Conservation (phyloP, 2,797 vertebrate genomes). For the Epinephelus coioides region DNA sequence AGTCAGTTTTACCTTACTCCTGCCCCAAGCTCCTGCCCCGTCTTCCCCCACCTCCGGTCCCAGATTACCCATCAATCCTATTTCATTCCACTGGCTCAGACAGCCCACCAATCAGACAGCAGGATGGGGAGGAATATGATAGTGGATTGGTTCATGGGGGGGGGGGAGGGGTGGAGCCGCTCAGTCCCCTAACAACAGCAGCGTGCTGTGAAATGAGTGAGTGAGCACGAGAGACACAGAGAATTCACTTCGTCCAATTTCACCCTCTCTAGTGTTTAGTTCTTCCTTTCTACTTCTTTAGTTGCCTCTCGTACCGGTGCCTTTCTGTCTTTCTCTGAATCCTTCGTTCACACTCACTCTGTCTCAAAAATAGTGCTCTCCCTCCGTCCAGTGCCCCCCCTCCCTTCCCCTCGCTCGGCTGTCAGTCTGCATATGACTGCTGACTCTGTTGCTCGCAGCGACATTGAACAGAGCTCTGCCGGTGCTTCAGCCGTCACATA, state of each 20-base stretch:
- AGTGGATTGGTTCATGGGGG: constrained; percentile 77
- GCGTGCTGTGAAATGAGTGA: constrained; percentile 77
- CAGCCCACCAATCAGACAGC: constrained; percentile 79
- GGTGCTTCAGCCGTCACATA: constrained; percentile 44
- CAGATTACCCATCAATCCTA: constrained; percentile 84
- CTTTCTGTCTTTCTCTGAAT: constrained; percentile 30
- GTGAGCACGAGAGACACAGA: constrained; percentile 58
- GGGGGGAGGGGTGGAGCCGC: constrained; percentile 73
- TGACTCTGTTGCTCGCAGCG: constrained; percentile 62
- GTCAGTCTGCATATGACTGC: constrained; percentile 65
- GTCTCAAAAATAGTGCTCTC: constrained; percentile 37
- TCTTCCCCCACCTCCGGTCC: constrained; percentile 50
- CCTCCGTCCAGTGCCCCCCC: background rate
- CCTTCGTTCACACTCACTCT: constrained; percentile 24
- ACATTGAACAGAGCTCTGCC: constrained; percentile 61
- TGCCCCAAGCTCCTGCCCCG: constrained; percentile 27
- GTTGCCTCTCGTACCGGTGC: background rate
- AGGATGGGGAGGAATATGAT: constrained; percentile 64
- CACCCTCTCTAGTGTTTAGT: constrained; percentile 15
- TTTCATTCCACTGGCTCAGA: constrained; percentile 77
- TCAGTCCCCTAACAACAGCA: constrained; percentile 84
- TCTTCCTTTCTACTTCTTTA: constrained; percentile 6
- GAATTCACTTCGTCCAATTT: constrained; percentile 52
- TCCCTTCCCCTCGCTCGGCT: constrained; percentile 21
- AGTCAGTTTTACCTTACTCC: constrained; percentile 30